Evolutionary conservation across 1,140 invertebrate genomes (phyloP).

Genomic region (Drosophila takahashii): DNA sequence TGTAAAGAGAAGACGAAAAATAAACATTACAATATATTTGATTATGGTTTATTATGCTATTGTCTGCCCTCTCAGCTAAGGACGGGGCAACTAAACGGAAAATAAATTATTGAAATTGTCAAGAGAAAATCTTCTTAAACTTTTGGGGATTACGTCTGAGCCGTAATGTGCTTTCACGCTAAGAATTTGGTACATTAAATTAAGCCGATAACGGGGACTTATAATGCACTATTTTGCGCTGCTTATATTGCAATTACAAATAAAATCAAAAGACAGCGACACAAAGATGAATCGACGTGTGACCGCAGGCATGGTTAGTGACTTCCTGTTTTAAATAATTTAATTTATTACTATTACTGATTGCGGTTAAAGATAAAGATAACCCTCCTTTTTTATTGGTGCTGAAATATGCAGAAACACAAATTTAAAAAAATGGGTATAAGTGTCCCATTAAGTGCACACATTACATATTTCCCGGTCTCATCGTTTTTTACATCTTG

Average conservation of each 20-base stretch:
- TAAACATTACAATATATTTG: constrained; percentile 81
- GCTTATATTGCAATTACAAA: too few relatives aligned
- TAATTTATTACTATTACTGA: too few relatives aligned
- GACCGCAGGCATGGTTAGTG: too few relatives aligned
- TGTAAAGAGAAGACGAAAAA: constrained; percentile 69
- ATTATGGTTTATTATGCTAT: constrained; percentile 73
- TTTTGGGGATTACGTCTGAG: constrained; percentile 1
- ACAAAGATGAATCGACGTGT: too few relatives aligned
- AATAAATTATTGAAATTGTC: constrained; percentile 66
- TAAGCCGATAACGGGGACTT: not conserved
- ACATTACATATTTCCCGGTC: not conserved
- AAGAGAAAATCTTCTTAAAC: constrained; percentile 7
- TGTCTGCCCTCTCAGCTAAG: constrained; percentile 36
- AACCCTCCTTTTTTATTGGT: not conserved
- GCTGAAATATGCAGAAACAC: not conserved
- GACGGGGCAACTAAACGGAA: constrained; percentile 52
- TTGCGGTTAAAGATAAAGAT: too few relatives aligned
- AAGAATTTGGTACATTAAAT: not conserved
- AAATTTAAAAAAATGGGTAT: not conserved
- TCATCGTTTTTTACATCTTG: not conserved
- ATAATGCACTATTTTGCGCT: not conserved
- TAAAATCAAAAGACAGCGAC: too few relatives aligned
- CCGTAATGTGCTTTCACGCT: not conserved
- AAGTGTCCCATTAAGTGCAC: not conserved
- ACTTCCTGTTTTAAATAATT: too few relatives aligned